Conservation (phyloP, 2,797 vertebrate species). For the Molossus alvarezi region DNA sequence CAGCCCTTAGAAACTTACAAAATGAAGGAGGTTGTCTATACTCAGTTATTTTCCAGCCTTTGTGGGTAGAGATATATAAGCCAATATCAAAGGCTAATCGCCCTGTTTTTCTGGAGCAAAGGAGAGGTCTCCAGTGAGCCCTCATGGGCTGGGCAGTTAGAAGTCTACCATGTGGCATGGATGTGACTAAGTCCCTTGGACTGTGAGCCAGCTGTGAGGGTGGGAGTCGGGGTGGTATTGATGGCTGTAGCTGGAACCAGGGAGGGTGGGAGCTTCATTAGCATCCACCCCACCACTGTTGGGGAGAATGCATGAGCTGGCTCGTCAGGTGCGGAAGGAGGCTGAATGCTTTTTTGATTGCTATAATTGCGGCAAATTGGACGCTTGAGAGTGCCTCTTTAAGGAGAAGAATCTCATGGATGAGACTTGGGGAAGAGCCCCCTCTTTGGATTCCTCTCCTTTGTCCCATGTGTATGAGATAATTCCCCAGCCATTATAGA, state of each 20-base stretch:
- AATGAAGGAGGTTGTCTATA: slow-evolving; percentile 42
- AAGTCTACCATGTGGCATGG: background rate
- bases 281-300: slow-evolving; percentile 72
- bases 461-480: slow-evolving; percentile 89
- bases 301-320: slow-evolving; percentile 85
- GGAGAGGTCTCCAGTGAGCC: background rate
- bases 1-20: slow-evolving; percentile 80
- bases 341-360: slow-evolving; percentile 92
- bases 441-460: slow-evolving; percentile 89
- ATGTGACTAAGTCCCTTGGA: background rate
- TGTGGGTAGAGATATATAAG: background rate
- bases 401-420: slow-evolving; percentile 88
- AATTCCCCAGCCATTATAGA: slow-evolving; percentile 89
- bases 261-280: slow-evolving; percentile 82
- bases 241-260: slow-evolving; percentile 69
- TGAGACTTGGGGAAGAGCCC: slow-evolving; percentile 89
- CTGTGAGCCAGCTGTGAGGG: slow-evolving; percentile 29
- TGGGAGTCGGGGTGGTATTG: slow-evolving; percentile 75
- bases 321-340: slow-evolving; percentile 89
- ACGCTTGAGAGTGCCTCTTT: slow-evolving; percentile 89
- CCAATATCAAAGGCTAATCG: slow-evolving; percentile 81
- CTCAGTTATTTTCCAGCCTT: slow-evolving; percentile 61
- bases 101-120: slow-evolving; percentile 77
- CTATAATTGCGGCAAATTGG: slow-evolving; percentile 91
- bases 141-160: background rate